Evolutionary conservation across 2,888 invertebrate genomes (phyloP).

Genomic region (Nymphalis polychloros): DNA sequence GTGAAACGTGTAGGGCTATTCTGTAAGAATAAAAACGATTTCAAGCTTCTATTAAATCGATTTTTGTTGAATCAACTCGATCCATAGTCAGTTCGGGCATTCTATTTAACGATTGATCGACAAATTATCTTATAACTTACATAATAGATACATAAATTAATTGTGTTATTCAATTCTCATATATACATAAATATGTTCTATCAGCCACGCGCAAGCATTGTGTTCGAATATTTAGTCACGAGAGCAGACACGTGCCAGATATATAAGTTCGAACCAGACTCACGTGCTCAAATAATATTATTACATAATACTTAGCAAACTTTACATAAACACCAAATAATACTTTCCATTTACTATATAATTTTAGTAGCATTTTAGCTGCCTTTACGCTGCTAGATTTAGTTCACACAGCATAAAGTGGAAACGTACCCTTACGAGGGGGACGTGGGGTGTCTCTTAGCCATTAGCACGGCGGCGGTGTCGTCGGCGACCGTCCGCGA

Average conservation of each 20-base stretch:
- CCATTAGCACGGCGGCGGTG: slow-evolving; percentile 74
- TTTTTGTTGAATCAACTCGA: too few species aligned
- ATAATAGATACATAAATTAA: neutral
- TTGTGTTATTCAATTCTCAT: neutral
- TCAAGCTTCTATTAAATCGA: too few species aligned
- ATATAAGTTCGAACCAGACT: neutral
- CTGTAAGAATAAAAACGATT: too few species aligned
- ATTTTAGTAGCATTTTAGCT: neutral
- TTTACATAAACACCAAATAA: neutral
- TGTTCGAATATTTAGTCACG: slow-evolving; percentile 3
- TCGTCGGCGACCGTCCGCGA: slow-evolving; percentile 63
- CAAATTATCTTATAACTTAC: neutral
- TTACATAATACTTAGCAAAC: neutral
- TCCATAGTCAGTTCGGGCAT: too few species aligned
- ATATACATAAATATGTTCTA: neutral
- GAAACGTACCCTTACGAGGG: slow-evolving; percentile 38
- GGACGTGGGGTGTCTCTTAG: slow-evolving; percentile 58
- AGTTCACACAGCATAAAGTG: slow-evolving; percentile 17
- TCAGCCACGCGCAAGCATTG: neutral
- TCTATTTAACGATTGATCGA: too few species aligned
- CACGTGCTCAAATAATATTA: neutral
- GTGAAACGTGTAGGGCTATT: too few species aligned
- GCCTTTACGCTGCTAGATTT: neutral
- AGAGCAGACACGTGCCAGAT: neutral
- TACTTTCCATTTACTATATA: slow-evolving; percentile 1